Conservation (phyloP, 2,888 invertebrate species). For the Leucophora obtusa region DNA sequence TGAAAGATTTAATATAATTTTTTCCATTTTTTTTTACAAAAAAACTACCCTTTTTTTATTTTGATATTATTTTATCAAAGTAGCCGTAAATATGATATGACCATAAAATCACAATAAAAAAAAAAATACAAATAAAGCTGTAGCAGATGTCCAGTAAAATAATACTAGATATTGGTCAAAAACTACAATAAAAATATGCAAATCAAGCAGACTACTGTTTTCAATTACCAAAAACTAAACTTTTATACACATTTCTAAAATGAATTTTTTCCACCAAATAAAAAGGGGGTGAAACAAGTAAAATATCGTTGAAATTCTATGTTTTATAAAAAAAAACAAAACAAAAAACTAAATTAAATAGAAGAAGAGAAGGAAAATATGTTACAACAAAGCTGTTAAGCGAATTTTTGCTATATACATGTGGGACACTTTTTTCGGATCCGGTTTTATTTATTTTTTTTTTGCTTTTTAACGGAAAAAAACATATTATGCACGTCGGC, state of each 20-base stretch:
- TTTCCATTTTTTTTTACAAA: not conserved
- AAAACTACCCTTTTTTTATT: constrained; percentile 14
- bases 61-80: not conserved
- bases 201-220: constrained; percentile 16
- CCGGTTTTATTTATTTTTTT: constrained; percentile 24
- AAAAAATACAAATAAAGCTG: not conserved
- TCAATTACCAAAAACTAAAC: constrained; percentile 20
- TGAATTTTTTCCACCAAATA: not conserved
- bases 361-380: constrained; percentile 13
- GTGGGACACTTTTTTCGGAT: constrained; percentile 33
- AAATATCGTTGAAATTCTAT: constrained; percentile 17
- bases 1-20: not conserved
- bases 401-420: constrained; percentile 22
- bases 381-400: constrained; percentile 43
- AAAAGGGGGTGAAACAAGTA: constrained; percentile 37
- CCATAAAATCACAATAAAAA: not conserved
- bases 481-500: constrained; percentile 34
- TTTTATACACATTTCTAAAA: not conserved
- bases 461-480: constrained; percentile 29
- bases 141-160: not conserved
- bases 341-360: not conserved
- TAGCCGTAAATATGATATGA: not conserved
- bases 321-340: constrained; percentile 6
- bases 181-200: constrained; percentile 1
- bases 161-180: not conserved